These are phyloP conservation scores for Xenops minutus DNA, from an alignment of 2,797 vertebrate species.

Conservation along the genomic window DNA sequence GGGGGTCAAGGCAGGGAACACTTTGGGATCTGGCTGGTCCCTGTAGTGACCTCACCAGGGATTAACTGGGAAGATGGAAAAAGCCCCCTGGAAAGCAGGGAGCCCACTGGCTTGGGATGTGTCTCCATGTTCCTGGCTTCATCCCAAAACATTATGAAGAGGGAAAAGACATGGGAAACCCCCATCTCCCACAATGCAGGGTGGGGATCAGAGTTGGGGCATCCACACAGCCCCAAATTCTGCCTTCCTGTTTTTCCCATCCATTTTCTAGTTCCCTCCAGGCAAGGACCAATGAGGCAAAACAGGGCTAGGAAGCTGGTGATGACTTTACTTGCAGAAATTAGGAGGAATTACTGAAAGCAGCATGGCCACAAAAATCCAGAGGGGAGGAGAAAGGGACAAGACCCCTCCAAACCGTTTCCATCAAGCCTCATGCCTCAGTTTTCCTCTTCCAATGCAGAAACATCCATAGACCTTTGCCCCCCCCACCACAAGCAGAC, in stretches of 20 bases:
- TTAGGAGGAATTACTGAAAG: not conserved
- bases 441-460: not conserved
- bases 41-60: not conserved
- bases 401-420: not conserved
- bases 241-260: not conserved
- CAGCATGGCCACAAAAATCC: not conserved
- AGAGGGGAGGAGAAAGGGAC: not conserved
- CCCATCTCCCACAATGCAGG: not conserved
- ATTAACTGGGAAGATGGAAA: not conserved
- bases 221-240: not conserved
- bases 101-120: not conserved
- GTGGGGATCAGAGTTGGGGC: not conserved
- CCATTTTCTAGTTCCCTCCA: not conserved
- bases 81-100: not conserved
- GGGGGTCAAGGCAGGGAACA: not conserved
- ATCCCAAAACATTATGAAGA: rapidly evolving
- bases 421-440: not conserved
- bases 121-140: not conserved
- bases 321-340: not conserved
- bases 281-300: not conserved
- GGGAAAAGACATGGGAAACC: not conserved
- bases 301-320: not conserved
- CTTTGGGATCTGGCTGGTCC: not conserved
- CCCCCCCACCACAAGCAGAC: rapidly evolving
- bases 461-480: not conserved